Evolutionary conservation across 2,888 invertebrate species (phyloP).

Genomic region (Lydus trimaculatus): DNA sequence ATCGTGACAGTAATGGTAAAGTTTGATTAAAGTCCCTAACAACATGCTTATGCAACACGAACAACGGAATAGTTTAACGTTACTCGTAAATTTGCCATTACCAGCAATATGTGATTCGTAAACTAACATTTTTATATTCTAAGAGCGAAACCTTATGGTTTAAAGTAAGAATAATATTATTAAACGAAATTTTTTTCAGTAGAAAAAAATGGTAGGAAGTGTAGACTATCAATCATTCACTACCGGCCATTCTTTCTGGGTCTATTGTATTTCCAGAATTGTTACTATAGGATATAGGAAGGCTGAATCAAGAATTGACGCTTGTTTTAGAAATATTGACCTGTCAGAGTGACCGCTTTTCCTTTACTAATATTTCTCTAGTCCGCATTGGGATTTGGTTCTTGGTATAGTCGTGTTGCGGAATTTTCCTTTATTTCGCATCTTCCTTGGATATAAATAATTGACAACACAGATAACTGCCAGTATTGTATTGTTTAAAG

Average conservation of each 20-base stretch:
- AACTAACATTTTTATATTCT: neutral
- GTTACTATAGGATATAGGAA: neutral
- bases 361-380: neutral
- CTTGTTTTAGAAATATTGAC: slow-evolving; percentile 15
- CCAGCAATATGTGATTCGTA: neutral
- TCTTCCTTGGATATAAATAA: neutral
- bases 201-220: neutral
- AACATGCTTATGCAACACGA: slow-evolving; percentile 3
- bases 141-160: neutral
- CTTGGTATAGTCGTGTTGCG: neutral
- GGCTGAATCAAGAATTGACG: slow-evolving; percentile 10
- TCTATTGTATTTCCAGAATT: slow-evolving; percentile 5
- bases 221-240: slow-evolving; percentile 3
- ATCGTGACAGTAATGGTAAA: slow-evolving; percentile 10
- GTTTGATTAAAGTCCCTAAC: neutral
- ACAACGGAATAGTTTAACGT: neutral
- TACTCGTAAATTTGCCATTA: neutral
- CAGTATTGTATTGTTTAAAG: neutral
- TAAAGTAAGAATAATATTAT: neutral
- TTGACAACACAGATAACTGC: neutral
- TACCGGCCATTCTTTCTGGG: neutral
- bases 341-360: slow-evolving; percentile 10
- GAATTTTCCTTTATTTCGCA: neutral
- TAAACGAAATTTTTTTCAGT: neutral
- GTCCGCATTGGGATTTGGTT: slow-evolving; percentile 7